A percentile compares a stretch with the other conserved stretches of the same genome.
Evolutionary conservation across 2,113 vertebrate genomes (phyloP).

Genomic region (Pterophyllum scalare): DNA sequence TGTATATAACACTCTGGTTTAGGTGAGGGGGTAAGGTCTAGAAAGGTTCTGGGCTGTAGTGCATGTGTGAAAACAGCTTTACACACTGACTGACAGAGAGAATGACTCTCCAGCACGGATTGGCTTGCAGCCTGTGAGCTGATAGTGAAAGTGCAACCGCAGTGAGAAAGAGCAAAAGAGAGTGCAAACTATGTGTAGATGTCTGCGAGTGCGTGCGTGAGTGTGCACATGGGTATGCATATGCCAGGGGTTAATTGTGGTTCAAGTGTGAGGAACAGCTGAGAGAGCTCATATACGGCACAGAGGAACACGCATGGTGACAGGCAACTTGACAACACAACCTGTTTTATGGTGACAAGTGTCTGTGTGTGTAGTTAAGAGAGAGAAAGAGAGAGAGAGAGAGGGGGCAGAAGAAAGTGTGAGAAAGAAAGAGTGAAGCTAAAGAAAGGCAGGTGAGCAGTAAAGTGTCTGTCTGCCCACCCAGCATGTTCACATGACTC

Average conservation of each 20-base stretch:
- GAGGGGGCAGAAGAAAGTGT: slow-evolving; percentile 43
- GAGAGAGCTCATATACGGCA: slow-evolving; percentile 80
- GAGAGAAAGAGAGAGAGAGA: no score
- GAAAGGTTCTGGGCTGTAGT: background rate
- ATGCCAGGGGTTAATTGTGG: slow-evolving; percentile 77
- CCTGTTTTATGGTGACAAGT: slow-evolving; percentile 79
- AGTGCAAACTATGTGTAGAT: slow-evolving; percentile 63
- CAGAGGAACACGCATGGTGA: slow-evolving; percentile 74
- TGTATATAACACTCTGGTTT: background rate
- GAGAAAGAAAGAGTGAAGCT: slow-evolving; percentile 61
- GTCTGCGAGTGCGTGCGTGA: slow-evolving; percentile 21
- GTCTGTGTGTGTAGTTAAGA: slow-evolving; percentile 40
- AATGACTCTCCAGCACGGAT: slow-evolving; percentile 54
- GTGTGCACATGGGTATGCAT: background rate
- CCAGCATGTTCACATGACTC: slow-evolving; percentile 70
- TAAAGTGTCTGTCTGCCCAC: slow-evolving; percentile 62
- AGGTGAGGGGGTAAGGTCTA: background rate
- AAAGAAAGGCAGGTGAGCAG: slow-evolving; percentile 75
- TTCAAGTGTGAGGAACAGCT: slow-evolving; percentile 82
- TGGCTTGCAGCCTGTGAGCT: slow-evolving; percentile 67
- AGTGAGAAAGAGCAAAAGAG: slow-evolving; percentile 61
- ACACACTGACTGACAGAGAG: slow-evolving; percentile 49
- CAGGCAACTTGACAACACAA: slow-evolving; percentile 75
- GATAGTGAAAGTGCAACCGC: slow-evolving; percentile 74
- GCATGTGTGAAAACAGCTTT: slow-evolving; percentile 15